phyloP scores from a whole-genome alignment of 1,140 invertebrate species.

The Leptinotarsa lineolata region DNA sequence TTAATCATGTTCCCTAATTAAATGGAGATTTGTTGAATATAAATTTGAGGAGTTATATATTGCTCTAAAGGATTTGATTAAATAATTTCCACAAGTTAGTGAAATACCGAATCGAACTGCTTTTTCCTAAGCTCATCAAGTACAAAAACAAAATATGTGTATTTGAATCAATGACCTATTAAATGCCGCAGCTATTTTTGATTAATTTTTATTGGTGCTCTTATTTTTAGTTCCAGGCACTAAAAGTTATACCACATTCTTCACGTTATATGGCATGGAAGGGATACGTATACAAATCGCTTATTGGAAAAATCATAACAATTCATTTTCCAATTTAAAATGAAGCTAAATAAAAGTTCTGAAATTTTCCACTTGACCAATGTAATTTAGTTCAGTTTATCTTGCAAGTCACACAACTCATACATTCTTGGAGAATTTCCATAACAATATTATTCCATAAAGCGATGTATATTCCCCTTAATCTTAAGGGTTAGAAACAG shows the following conservation, averaged over 20 bases:
- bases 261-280: not conserved
- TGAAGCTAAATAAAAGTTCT: too few relatives aligned
- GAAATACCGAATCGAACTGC: not conserved
- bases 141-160: conserved; percentile 35
- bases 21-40: not conserved
- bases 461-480: too few relatives aligned
- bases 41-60: not conserved
- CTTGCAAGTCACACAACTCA: too few relatives aligned
- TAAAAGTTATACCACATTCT: conserved; percentile 17
- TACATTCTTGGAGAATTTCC: too few relatives aligned
- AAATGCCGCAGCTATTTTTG: conserved; percentile 1
- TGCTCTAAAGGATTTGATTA: not conserved
- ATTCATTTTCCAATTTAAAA: not conserved
- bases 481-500: too few relatives aligned
- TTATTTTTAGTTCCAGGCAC: conserved; percentile 25
- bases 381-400: too few relatives aligned
- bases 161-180: conserved; percentile 16
- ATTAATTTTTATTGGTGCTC: conserved; percentile 25
- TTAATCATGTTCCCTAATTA: conserved; percentile 19
- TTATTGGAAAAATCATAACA: not conserved
- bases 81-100: not conserved
- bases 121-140: conserved; percentile 35
- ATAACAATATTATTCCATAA: too few relatives aligned
- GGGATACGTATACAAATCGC: not conserved
- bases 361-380: not conserved